Percentiles rank a stretch among this genome's conserved stretches.
These are phyloP conservation scores for Zapornia atra DNA, from an alignment of 2,113 vertebrate genomes.

Conservation along the genomic window DNA sequence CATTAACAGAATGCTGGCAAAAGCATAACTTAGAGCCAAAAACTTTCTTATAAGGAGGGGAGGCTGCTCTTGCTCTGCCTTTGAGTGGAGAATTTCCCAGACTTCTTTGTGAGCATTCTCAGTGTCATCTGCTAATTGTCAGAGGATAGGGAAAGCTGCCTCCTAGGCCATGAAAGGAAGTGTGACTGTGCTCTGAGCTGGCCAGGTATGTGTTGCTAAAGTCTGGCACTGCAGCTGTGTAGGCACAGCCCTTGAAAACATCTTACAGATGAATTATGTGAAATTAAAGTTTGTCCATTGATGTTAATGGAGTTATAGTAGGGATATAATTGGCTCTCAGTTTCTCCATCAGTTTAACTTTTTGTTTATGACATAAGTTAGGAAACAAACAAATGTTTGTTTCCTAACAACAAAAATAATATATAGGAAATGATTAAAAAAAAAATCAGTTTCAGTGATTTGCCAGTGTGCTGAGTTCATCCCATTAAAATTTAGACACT, in stretches of 20 bases:
- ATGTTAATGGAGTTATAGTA: not conserved
- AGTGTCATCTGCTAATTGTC: slow-evolving; percentile 14
- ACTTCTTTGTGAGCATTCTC: not conserved
- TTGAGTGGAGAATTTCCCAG: not conserved
- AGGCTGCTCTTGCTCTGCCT: not conserved
- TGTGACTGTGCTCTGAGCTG: not conserved
- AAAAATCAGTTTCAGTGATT: not conserved
- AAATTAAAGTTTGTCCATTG: not conserved
- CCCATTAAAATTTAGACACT: not conserved
- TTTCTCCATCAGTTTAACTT: not conserved
- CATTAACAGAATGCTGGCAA: not conserved
- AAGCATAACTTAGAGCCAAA: not conserved
- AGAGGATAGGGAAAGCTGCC: not conserved
- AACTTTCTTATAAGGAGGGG: not conserved
- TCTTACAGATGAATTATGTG: not conserved
- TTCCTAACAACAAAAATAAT: too few species aligned
- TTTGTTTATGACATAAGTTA: not conserved
- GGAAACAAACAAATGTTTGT: not conserved
- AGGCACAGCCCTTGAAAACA: not conserved
- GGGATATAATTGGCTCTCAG: not conserved
- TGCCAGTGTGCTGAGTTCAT: not conserved
- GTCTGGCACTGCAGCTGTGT: not conserved
- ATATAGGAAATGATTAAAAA: not conserved
- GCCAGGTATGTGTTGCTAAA: not conserved
- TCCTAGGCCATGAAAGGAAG: slow-evolving; percentile 43